Base-by-base conservation (phyloP, 1,140 invertebrate species). In the Thaumetopoea pityocampa region DNA sequence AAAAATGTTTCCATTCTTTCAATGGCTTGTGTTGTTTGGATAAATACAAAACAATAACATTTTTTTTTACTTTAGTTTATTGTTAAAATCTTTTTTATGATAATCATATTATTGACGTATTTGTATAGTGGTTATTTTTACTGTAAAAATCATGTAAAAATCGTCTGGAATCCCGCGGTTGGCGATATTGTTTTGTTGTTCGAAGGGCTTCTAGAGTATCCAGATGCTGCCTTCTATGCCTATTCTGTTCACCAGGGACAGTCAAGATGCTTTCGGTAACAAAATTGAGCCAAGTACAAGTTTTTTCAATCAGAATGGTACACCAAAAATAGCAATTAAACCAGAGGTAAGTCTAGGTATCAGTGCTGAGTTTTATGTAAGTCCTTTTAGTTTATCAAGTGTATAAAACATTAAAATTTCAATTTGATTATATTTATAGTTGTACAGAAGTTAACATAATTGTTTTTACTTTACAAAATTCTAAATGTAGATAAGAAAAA, bases 171-270 rank as follows among this genome's bases (percentile, higher is more conserved):
- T 44, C 43, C 41, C 29, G 28, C 60, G 49, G 22, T 51, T 60
- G 49, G 18, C 47, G 50, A 55, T 55, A 57, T 22, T 26, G 22
- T 64, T 59, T 57, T 50, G 37, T 50, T 62, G 42, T 24, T 41
- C 32, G 42, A 46, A 54, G 18, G 42, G 36, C 32, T 53, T 30
- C 15, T 32, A 78, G 40, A 54, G 72, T 27, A 59, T 83, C 28
- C 80, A 87, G 48, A 87, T 88, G 81, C 71, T 90, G 54, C 85
- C 85, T 54, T 86, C 81, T 53, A 87, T 88, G 82, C 87, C 87
- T 29, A 73, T 81, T 40, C 64, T 87, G 51, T 72, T 74, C 45
- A 67, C 76, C 17, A 80, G 83, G 56, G 76, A 77, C 8, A 77
- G 73, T 64, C 66, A 74, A 47, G 78, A 82, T 69, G 74, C 60